Conservation (phyloP, 2,888 invertebrate genomes). For the Isoperla grammatica region DNA sequence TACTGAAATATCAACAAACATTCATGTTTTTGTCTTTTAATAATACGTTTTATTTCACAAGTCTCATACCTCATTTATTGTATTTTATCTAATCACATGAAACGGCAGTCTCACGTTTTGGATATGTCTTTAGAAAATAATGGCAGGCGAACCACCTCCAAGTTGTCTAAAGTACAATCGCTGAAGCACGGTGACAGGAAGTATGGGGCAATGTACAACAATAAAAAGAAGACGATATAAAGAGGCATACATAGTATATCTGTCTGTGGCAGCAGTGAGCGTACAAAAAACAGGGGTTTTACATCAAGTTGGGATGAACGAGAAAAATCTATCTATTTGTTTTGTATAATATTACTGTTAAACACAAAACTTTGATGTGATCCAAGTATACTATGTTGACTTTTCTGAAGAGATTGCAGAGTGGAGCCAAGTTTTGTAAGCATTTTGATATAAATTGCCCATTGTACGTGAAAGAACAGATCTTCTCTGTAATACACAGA, state of each 20-base stretch:
- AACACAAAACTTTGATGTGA: constrained; percentile 1
- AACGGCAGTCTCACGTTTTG: constrained; percentile 24
- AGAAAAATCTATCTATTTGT: not conserved
- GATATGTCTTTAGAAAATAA: not conserved
- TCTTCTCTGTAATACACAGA: not conserved
- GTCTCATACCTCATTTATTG: constrained; percentile 28
- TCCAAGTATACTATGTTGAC: too few relatives aligned
- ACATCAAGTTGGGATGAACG: not conserved
- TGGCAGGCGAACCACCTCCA: too few relatives aligned
- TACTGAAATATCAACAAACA: constrained; percentile 33
- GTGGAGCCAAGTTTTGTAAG: too few relatives aligned
- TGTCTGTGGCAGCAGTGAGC: not conserved
- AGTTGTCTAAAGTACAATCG: too few relatives aligned
- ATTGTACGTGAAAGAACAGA: not conserved
- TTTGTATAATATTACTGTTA: constrained; percentile 16
- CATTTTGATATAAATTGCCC: not conserved
- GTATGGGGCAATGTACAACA: constrained; percentile 24
- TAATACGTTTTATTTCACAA: constrained; percentile 26
- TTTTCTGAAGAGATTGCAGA: not conserved
- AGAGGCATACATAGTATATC: not conserved
- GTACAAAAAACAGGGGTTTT: not conserved
- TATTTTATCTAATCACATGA: constrained; percentile 27
- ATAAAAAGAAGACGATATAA: not conserved
- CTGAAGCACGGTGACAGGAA: constrained; percentile 28
- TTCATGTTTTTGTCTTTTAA: constrained; percentile 17